Base-by-base conservation (phyloP, 1,140 invertebrate species). In the Cotesia vestalis region DNA sequence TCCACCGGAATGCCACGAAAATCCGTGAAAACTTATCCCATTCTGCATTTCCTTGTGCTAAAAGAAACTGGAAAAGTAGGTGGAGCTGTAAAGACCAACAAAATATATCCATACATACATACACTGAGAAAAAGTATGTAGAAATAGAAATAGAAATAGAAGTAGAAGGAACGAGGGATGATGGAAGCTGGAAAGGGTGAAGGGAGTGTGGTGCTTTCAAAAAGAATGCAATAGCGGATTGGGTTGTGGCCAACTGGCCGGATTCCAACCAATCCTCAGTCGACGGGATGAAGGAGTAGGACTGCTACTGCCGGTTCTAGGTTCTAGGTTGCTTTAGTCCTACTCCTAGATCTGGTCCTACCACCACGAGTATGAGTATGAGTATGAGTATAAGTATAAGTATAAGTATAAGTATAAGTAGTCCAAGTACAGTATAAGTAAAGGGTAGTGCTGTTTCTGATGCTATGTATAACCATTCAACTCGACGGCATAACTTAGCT, bases 141-240 rank as follows among this genome's bases (percentile, higher is more conserved):
- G 40, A 11, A 46, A 46, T 27, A 27, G 27, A 27, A 27, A 27
- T 27, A 27, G 27, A 27, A 27, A 27, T 27, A 27, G 27, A 27
- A 27, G 27, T 27, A 27, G 12, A 67, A 70, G 64, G 69, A 61
- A 69, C 68, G 46, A 62, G 66, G 63, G 38, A 66, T 69, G 69
- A 66, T 70, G 73, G 76, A 72, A 53, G 69, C 72, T 51, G 53
- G 68, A 63, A 40, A 20, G 4, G 68, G 73, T 68, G 36, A 68
- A 46, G 40, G 70, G 76, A 70, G 53, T 36, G 55, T 73, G 80
- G 74, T 74, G 79, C 81, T 83, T 84, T 83, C 79, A 80, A 85
- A 86, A 85, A 85, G 84, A 85, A 86, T 86, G 83, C 84, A 86
- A 85, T 86, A 85, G 85, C 82, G 81, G 81, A 85, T 84, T 86